phyloP scores from a whole-genome alignment of 2,113 vertebrate genomes.

The Oryzias curvinotus region DNA sequence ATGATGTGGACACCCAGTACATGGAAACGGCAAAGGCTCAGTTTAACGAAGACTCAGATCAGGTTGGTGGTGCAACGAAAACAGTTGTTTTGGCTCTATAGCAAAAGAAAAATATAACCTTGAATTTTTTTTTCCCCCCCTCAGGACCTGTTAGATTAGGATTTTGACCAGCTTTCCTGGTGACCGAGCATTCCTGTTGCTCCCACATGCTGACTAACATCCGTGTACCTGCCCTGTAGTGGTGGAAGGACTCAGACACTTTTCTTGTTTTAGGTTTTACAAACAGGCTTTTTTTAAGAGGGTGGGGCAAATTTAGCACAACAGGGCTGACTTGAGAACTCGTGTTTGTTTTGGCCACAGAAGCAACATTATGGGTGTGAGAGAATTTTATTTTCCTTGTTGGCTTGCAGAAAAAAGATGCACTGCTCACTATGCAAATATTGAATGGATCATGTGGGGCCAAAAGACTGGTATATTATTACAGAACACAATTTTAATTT shows the following conservation, averaged over 20 bases:
- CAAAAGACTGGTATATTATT: too few species aligned
- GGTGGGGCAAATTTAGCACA: slow-evolving; percentile 2
- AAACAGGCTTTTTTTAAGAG: slow-evolving; percentile 27
- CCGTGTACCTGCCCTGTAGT: slow-evolving; percentile 44
- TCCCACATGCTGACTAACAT: slow-evolving; percentile 54
- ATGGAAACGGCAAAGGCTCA: slow-evolving; percentile 70
- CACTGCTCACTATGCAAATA: too few species aligned
- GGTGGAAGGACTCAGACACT: slow-evolving; percentile 39
- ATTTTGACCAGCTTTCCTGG: slow-evolving; percentile 18
- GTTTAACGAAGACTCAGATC: slow-evolving; percentile 92
- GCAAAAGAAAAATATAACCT: background rate
- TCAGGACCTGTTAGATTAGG: slow-evolving; percentile 70
- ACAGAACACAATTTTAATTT: background rate
- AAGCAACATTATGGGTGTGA: background rate
- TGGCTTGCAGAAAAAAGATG: too few species aligned
- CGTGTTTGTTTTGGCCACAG: slow-evolving; percentile 48
- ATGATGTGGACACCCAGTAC: slow-evolving; percentile 75
- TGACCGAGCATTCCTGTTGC: slow-evolving; percentile 35
- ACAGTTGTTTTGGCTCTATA: background rate
- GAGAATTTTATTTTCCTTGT: too few species aligned
- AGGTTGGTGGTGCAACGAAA: slow-evolving; percentile 71
- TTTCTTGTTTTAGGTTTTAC: slow-evolving; percentile 21
- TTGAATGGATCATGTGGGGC: too few species aligned
- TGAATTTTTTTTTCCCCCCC: slow-evolving; percentile 20
- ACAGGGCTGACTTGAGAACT: slow-evolving; percentile 38